Evolutionary conservation across 2,797 vertebrate genomes (phyloP).

Genomic region (Eidolon dupreanum): DNA sequence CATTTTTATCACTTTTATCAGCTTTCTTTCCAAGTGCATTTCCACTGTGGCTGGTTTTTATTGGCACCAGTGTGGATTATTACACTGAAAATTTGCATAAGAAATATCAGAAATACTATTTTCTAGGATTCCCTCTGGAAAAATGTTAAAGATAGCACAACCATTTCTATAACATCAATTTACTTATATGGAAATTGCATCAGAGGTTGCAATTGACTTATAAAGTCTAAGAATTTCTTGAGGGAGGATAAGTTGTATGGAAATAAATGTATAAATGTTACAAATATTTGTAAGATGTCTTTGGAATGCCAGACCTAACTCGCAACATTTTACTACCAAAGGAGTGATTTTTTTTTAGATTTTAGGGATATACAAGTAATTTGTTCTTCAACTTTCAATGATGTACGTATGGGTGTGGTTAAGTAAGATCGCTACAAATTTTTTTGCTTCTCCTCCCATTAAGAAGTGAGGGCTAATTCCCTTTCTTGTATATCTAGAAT

Average conservation of each 20-base stretch:
- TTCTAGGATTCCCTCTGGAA: constrained; percentile 27
- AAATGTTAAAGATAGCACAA: constrained; percentile 33
- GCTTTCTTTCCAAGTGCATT: constrained; percentile 2
- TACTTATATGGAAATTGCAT: constrained; percentile 32
- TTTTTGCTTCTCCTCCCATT: not conserved
- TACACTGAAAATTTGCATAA: constrained; percentile 38
- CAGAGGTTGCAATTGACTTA: not conserved
- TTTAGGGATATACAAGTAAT: not conserved
- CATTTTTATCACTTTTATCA: constrained; percentile 60
- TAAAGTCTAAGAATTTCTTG: constrained; percentile 23
- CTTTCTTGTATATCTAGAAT: not conserved
- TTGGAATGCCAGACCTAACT: not conserved
- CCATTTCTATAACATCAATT: constrained; percentile 38
- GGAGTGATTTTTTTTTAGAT: not conserved
- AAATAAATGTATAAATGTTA: constrained; percentile 29
- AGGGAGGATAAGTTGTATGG: not conserved
- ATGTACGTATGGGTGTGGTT: not conserved
- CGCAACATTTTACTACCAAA: not conserved
- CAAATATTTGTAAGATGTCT: not conserved
- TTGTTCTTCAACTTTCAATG: constrained; percentile 18
- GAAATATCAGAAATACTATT: constrained; percentile 20
- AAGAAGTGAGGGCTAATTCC: not conserved
- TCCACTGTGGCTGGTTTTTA: constrained; percentile 40
- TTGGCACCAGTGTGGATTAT: constrained; percentile 21
- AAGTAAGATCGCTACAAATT: not conserved